Base-by-base conservation (phyloP, 53 echinoderm and acorn worm species). In the Stichopus horrens region DNA sequence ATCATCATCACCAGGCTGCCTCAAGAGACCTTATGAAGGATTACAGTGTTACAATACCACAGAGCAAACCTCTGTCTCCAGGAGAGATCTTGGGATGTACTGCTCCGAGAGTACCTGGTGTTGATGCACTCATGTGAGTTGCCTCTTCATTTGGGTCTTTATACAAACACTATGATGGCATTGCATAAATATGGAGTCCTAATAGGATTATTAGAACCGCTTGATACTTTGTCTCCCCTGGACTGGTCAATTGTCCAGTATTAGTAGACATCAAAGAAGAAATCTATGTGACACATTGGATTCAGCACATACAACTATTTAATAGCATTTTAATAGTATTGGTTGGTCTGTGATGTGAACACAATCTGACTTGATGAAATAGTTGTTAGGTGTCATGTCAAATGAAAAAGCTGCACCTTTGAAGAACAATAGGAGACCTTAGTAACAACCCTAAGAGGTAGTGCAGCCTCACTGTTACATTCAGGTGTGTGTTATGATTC, bases 81-180 rank as follows among this genome's bases (percentile, higher is more conserved):
- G 98, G 98, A 21, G 98, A 98, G 86, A 95, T 98, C 51, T 80
- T 98, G 9, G 98, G 98, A 21, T 98, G 98, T 65, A 98, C 98
- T 8, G 95, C 98, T 4, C 94, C 98, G n/a, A 89, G 88, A 54
- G 92, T 98, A 51, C 75, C 58, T 59, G 86, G 88, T 4, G 93
- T 91, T 7, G 93, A 95, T 71, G 80, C 88, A 74, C 93, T 98
- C 57, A 90, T 98, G 98, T 98, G 88, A 95, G 95, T 87, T 6
- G 53, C 0, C 14, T 19, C 2, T 8, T 13, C 7, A 74, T 20
- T 74, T 23, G 75, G 37, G 37, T 37, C 2, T 37, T 9, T 9
- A 14, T 65, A 14, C 66, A 9, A 9, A 14, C 66, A 65, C 66
- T 9, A 14, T 65, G 9, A 65, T 9, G 9, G 14, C 66, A 65